A percentile compares a stretch with the other conserved stretches of the same genome.
Conservation (phyloP, 2,888 invertebrate species). For the Pandemis cinnamomeana region DNA sequence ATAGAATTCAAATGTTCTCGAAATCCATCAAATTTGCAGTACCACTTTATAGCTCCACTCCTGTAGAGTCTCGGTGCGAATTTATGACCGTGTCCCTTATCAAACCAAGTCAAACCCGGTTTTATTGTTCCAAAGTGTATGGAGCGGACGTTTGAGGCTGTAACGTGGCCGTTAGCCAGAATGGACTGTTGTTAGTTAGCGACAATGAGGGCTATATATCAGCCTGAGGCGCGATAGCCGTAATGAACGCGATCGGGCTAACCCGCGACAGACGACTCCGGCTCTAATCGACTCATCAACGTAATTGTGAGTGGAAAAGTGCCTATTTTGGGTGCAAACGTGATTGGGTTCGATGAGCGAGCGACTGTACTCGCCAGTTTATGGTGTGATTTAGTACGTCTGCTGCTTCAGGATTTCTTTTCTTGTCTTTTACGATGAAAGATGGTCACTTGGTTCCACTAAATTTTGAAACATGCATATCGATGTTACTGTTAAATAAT, state of each 20-base stretch:
- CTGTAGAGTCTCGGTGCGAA: constrained; percentile 17
- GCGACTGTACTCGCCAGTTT: neutral
- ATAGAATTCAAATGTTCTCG: neutral
- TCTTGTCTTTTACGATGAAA: neutral
- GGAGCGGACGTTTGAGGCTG: constrained; percentile 60
- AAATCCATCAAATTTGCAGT: neutral
- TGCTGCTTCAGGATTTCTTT: neutral
- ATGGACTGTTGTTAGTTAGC: constrained; percentile 74
- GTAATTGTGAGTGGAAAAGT: constrained; percentile 45
- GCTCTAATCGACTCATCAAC: constrained; percentile 61
- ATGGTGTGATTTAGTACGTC: neutral
- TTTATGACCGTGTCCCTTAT: constrained; percentile 37
- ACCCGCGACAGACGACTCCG: constrained; percentile 53
- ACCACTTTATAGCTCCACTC: neutral
- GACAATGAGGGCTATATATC: constrained; percentile 77
- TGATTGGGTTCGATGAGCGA: constrained; percentile 20
- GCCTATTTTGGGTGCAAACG: constrained; percentile 4
- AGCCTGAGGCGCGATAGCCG: constrained; percentile 51
- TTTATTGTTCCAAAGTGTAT: constrained; percentile 44
- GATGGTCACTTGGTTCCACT: neutral
- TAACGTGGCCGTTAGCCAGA: constrained; percentile 70
- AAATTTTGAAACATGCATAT: neutral
- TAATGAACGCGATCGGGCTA: constrained; percentile 57
- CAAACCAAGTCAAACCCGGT: constrained; percentile 39
- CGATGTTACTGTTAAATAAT: no score